Conservation (phyloP, 2,888 invertebrate genomes). For the Drosophila borealis region DNA sequence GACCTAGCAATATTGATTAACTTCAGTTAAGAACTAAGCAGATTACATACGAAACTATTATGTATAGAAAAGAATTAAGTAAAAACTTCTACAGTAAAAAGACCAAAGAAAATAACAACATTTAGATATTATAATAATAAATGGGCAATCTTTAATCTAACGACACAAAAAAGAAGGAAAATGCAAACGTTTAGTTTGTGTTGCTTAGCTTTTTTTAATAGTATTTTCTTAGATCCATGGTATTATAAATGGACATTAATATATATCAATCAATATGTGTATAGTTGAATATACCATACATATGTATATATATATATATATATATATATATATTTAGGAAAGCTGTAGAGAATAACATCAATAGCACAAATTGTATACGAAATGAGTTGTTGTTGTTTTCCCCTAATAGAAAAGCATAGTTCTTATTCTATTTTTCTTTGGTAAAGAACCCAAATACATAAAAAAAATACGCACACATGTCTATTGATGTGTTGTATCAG, state of each 20-base stretch:
- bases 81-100: slow-evolving; percentile 36
- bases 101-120: slow-evolving; percentile 42
- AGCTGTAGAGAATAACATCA: slow-evolving; percentile 26
- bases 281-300: neutral
- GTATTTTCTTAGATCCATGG: slow-evolving; percentile 6
- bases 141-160: slow-evolving; percentile 44
- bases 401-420: slow-evolving; percentile 13
- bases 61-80: neutral
- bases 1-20: neutral
- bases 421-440: neutral
- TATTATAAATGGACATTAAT: slow-evolving; percentile 23
- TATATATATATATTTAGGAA: neutral
- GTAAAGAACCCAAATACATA: slow-evolving; percentile 12
- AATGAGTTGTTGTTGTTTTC: slow-evolving; percentile 38
- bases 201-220: slow-evolving; percentile 1
- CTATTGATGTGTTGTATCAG: slow-evolving; percentile 29
- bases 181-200: slow-evolving; percentile 39
- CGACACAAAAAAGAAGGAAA: slow-evolving; percentile 16
- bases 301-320: neutral
- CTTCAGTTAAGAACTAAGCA: neutral
- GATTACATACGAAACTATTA: neutral
- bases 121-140: slow-evolving; percentile 37
- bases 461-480: slow-evolving; percentile 27
- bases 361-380: slow-evolving; percentile 29
- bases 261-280: slow-evolving; percentile 17